Evolutionary conservation across 2,797 vertebrate species (phyloP), one percentile per base, ranked within the genome.

Genomic region (Rhinatrema bivittatum): DNA sequence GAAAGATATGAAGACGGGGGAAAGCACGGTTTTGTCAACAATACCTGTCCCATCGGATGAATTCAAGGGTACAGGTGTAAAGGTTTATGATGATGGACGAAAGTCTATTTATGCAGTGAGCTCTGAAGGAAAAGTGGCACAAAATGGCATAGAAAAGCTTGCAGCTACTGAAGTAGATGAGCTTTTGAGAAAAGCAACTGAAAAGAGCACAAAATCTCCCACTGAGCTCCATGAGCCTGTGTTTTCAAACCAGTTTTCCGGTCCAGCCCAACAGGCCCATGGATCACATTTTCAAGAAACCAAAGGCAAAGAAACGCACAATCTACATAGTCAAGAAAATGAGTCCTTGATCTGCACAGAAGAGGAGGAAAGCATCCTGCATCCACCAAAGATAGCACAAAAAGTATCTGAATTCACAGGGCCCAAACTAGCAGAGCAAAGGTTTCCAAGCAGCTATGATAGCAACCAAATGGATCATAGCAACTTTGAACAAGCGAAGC

Each of bases 191-290:
- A 89, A 94, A 69, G 94, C 92, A 18, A 78, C 83, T 1, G 88
- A 91, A 52, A 81, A 78, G 44, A 85, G 81, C 10, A 65, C 78
- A 8, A 74, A 78, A 26, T 75, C 65, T 22, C 87, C 91, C 10
- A 86, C 93, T 4, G 83, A 89, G 40, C 96, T 90, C 46, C 92
- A 98, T 0, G 81, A 86, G 31, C 93, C 95, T 3, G 94, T 97
- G 9, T 97, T 86, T 44, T 88, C 94, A 21, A 78, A 79, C 30
- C 71, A 85, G 1, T 96, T 91, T 42, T 86, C 78, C 61, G 82
- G 70, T 21, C 79, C 87, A 3, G 54, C 65, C 16, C 84, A 87
- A 7, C 78, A 86, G 41, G 69, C 20, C 14, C 35, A 72, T 9
- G 70, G 48, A 49, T 56, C 72, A 64, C 68, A 62, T 42, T 44